Evolutionary conservation across 2,113 vertebrate genomes (phyloP).

Genomic region (Cyrtonyx montezumae): DNA sequence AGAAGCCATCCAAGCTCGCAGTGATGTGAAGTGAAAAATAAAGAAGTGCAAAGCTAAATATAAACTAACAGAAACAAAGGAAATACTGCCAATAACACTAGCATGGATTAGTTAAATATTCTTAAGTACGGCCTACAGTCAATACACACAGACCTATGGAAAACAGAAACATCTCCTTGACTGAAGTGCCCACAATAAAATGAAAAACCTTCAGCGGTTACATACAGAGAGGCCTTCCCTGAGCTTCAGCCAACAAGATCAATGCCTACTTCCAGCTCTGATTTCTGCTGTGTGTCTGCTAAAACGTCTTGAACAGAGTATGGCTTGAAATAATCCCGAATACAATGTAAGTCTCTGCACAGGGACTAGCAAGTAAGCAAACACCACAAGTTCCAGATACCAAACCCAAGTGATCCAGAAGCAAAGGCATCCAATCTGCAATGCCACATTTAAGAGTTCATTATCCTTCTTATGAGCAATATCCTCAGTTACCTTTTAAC

Average conservation of each 20-base stretch:
- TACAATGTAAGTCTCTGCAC: neutral
- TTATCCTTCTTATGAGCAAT: neutral
- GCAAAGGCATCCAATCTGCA: neutral
- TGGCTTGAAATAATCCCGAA: conserved; percentile 33
- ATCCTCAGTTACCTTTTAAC: neutral
- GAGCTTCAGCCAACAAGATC: neutral
- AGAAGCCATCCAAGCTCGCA: conserved; percentile 16
- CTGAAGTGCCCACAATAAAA: neutral
- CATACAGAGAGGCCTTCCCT: neutral
- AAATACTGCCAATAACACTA: neutral
- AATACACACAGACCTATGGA: accelerated
- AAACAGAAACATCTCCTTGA: neutral
- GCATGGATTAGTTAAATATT: neutral
- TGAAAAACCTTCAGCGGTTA: neutral
- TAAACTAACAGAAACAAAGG: neutral
- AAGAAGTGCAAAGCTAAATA: neutral
- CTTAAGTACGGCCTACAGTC: neutral
- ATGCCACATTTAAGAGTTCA: neutral
- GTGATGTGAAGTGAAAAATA: neutral
- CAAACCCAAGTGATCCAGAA: neutral
- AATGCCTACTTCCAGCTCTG: neutral
- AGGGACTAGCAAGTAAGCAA: neutral
- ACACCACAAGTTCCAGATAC: neutral
- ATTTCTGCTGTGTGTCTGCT: neutral
- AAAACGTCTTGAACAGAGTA: neutral